phyloP scores from a whole-genome alignment of 2,888 invertebrate species.

The Drosophila greeni region DNA sequence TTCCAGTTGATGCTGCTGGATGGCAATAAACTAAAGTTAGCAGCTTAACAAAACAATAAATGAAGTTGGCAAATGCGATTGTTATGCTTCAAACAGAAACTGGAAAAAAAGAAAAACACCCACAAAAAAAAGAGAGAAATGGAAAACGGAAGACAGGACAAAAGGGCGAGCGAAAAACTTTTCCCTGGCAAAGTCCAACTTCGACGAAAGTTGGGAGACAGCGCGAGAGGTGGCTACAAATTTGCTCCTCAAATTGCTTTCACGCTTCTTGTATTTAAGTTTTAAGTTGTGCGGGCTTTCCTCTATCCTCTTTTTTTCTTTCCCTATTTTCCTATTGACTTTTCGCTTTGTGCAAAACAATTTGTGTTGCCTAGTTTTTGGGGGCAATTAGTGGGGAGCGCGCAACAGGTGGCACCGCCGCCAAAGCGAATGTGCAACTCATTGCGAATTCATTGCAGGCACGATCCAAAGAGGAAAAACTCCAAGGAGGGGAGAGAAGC shows the following conservation, averaged over 20 bases:
- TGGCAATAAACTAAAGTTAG: conserved; percentile 72
- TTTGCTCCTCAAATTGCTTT: conserved; percentile 42
- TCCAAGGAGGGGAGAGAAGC: not conserved
- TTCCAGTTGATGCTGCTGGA: conserved; percentile 34
- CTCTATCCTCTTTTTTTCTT: conserved; percentile 3
- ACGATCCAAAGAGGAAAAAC: conserved; percentile 20
- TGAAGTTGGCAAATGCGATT: conserved; percentile 73
- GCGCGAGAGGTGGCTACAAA: conserved; percentile 18
- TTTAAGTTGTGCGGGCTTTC: conserved; percentile 50
- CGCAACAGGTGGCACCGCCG: conserved; percentile 55
- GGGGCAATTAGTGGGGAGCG: conserved; percentile 54
- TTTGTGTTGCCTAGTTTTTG: conserved; percentile 53
- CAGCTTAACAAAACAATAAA: conserved; percentile 74
- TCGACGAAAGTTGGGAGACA: conserved; percentile 64
- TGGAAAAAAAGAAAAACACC: conserved; percentile 33
- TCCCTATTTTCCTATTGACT: conserved; percentile 48
- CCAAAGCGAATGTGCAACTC: conserved; percentile 43
- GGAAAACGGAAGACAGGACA: conserved; percentile 14
- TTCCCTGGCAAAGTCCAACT: conserved; percentile 58
- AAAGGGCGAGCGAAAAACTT: conserved; percentile 30
- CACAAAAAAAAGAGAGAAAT: conserved; percentile 2
- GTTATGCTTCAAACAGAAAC: conserved; percentile 53
- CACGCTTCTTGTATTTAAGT: conserved; percentile 58
- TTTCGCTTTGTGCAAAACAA: conserved; percentile 45
- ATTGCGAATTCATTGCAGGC: conserved; percentile 65